Conservation (phyloP, 2,888 invertebrate species). For the Thysanoteuthis rhombus region DNA sequence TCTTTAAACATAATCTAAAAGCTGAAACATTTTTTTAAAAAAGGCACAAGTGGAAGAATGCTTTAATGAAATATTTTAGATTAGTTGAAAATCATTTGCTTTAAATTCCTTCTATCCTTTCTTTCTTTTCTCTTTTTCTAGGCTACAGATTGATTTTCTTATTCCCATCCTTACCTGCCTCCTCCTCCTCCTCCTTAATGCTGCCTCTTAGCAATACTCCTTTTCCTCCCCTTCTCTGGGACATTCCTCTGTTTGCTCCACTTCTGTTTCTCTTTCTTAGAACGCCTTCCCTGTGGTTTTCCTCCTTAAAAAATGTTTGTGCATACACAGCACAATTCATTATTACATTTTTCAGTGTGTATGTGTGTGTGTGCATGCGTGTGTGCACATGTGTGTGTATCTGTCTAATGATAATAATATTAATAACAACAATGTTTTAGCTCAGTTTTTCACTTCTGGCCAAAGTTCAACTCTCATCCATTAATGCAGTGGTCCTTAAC, state of each 20-base stretch:
- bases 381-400: neutral
- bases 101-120: neutral
- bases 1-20: neutral
- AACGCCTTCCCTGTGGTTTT: neutral
- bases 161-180: slow-evolving; percentile 12
- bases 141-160: neutral
- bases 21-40: neutral
- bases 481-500: too few species aligned
- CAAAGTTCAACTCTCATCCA: neutral
- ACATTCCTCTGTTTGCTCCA: neutral
- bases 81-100: neutral
- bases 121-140: neutral
- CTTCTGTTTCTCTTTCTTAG: neutral
- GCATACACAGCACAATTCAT: slow-evolving; percentile 12
- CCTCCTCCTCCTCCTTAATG: slow-evolving; percentile 12
- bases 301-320: slow-evolving; percentile 12
- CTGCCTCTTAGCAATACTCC: neutral
- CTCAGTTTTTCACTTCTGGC: neutral
- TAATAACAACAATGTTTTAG: neutral
- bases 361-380: neutral
- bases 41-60: neutral
- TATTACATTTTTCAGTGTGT: neutral
- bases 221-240: neutral
- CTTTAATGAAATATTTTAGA: neutral
- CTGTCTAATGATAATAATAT: neutral